These are phyloP conservation scores for Serrognathus titanus DNA, from an alignment of 2,888 invertebrate species.

Conservation along the genomic window DNA sequence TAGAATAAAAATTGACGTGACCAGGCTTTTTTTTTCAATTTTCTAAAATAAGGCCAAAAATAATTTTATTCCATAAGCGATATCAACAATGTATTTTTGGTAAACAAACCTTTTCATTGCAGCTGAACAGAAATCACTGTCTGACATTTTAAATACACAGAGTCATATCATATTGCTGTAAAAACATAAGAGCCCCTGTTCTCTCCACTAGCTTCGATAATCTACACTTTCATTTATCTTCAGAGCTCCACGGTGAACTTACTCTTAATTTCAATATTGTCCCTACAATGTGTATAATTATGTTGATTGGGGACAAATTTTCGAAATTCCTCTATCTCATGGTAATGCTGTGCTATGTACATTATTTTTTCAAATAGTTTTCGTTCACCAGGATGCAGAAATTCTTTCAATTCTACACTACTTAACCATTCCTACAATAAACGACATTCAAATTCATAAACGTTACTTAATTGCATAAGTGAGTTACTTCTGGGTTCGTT, in stretches of 20 bases:
- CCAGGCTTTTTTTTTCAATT: no score
- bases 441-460: slow-evolving; percentile 15
- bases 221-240: not conserved
- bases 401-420: slow-evolving; percentile 48
- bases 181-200: no score
- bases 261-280: slow-evolving; percentile 16
- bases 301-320: slow-evolving; percentile 38
- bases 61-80: no score
- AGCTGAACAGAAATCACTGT: no score
- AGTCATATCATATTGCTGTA: no score
- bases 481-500: not conserved
- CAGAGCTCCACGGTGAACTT: not conserved
- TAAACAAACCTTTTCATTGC: no score
- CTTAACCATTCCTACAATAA: slow-evolving; percentile 35
- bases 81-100: no score
- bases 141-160: no score
- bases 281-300: slow-evolving; percentile 1
- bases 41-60: no score
- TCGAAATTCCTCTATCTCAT: slow-evolving; percentile 62
- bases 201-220: not conserved
- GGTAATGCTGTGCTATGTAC: slow-evolving; percentile 60
- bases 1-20: no score
- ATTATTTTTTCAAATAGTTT: slow-evolving; percentile 56
- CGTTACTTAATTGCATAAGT: not conserved
- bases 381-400: slow-evolving; percentile 65